Evolutionary conservation across 2,113 vertebrate genomes (phyloP), one percentile per base, ranked within the genome.

Genomic region (Tychaedon coryphoeus): DNA sequence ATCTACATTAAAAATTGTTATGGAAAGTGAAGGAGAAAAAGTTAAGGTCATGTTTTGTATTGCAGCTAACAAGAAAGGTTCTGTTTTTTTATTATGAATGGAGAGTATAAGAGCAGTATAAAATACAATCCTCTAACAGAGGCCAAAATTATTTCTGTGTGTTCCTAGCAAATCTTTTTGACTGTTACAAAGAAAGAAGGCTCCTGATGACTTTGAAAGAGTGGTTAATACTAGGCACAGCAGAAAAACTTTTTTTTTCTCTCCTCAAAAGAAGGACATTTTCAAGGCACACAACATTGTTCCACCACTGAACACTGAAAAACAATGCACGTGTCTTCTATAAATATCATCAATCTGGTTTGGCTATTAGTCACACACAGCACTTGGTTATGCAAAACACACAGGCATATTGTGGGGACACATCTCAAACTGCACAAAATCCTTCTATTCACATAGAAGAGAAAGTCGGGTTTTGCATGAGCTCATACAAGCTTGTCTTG

Each of bases 401-500:
- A 36, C 1, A 34, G 28, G 14, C 57, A 57, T 24, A 51, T n/a
- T 19, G 20, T 24, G 10, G 71, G 28, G 4, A 65, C 14, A 12
- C 69, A 70, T 29, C 31, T 66, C 64, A 34, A 61, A 38, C 10
- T 16, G 8, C n/a, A 53, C 19, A 34, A 66, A 77, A 61, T 19
- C 9, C 33, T 34, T 72, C 15, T 7, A 54, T 42, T 87, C 64
- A 18, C 14, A 20, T 6, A 36, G 1, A 76, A 7, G 8, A 56
- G 14, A 87, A 87, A 3, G 19, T 11, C 0, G 0, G 9, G 9
- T 23, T 84, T 72, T 77, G 31, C 28, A 56, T 10, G n/a, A 51
- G 40, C 60, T 40, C 45, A 14, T 38, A 43, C 1, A 0, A 87
- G 29, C 29, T 47, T 7, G 0, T 19, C 36, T 6, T 26, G 20